Evolutionary conservation across 2,888 invertebrate species (phyloP).

Genomic region (Euproctis similis): DNA sequence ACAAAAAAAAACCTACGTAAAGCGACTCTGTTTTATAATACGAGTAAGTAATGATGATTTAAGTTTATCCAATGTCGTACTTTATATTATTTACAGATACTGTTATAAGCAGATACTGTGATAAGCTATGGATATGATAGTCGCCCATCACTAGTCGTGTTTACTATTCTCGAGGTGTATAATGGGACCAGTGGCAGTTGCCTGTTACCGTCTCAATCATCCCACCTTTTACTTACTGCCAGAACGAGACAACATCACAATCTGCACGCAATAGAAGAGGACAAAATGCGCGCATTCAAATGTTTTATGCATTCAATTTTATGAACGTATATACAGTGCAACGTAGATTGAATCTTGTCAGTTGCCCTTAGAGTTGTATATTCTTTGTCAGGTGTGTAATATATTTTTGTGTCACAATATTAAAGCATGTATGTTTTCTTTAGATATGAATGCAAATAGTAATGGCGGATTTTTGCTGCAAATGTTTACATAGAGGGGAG

Average conservation of each 20-base stretch:
- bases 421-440: conserved; percentile 74
- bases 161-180: conserved; percentile 61
- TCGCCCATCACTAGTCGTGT: conserved; percentile 35
- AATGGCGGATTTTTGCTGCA: conserved; percentile 73
- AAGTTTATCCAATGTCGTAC: too few relatives aligned
- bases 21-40: too few relatives aligned
- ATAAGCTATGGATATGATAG: too few relatives aligned
- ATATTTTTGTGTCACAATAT: conserved; percentile 53
- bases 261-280: conserved; percentile 26
- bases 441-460: conserved; percentile 76
- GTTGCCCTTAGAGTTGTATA: conserved; percentile 19
- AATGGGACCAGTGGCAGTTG: conserved; percentile 74
- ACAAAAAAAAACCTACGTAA: too few relatives aligned
- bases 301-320: conserved; percentile 49
- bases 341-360: conserved; percentile 2
- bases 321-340: conserved; percentile 23
- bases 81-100: too few relatives aligned
- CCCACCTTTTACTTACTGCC: conserved; percentile 65
- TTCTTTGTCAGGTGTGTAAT: conserved; percentile 7
- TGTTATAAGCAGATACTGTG: too few relatives aligned
- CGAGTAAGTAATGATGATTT: too few relatives aligned
- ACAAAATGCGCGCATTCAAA: conserved; percentile 49
- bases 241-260: conserved; percentile 34
- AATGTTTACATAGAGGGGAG: conserved; percentile 71
- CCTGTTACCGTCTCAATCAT: conserved; percentile 72